phyloP scores from a whole-genome alignment of 2,797 vertebrate genomes.

The Danio albolineatus region DNA sequence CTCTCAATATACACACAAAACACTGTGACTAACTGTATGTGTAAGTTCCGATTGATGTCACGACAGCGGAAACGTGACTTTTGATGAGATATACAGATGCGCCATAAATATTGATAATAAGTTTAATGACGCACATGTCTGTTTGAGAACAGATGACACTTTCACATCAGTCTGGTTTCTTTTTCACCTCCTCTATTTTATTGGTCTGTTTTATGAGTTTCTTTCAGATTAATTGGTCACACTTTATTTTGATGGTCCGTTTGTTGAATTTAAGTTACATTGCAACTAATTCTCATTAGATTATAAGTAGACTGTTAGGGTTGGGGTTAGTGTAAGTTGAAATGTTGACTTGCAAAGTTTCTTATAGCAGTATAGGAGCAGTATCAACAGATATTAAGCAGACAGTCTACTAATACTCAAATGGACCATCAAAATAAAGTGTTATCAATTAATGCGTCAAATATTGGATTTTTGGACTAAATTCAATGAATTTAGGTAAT shows the following conservation, averaged over 20 bases:
- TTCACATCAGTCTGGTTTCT: constrained; percentile 55
- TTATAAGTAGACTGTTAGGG: too few relatives aligned
- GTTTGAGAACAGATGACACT: constrained; percentile 48
- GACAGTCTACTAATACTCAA: too few relatives aligned
- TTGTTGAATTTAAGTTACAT: too few relatives aligned
- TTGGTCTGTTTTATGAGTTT: background rate
- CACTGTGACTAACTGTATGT: constrained; percentile 46
- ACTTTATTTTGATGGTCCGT: too few relatives aligned
- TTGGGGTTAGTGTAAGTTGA: too few relatives aligned
- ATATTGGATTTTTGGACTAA: background rate
- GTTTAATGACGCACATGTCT: constrained; percentile 46
- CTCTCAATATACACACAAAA: constrained; percentile 25
- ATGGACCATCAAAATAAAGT: too few relatives aligned
- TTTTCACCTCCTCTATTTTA: constrained; percentile 13
- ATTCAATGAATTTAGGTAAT: constrained; percentile 20
- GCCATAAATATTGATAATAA: constrained; percentile 50
- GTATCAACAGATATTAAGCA: too few relatives aligned
- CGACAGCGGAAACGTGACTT: constrained; percentile 14
- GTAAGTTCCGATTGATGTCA: constrained; percentile 30
- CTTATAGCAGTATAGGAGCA: too few relatives aligned
- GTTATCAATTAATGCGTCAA: too few relatives aligned
- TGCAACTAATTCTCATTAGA: too few relatives aligned
- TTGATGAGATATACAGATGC: constrained; percentile 30
- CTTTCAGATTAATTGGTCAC: too few relatives aligned
- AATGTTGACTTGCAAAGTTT: too few relatives aligned